Evolutionary conservation across 2,888 invertebrate genomes (phyloP), one percentile per base, ranked within the genome.

Genomic region (Pristionchus japonicus): DNA sequence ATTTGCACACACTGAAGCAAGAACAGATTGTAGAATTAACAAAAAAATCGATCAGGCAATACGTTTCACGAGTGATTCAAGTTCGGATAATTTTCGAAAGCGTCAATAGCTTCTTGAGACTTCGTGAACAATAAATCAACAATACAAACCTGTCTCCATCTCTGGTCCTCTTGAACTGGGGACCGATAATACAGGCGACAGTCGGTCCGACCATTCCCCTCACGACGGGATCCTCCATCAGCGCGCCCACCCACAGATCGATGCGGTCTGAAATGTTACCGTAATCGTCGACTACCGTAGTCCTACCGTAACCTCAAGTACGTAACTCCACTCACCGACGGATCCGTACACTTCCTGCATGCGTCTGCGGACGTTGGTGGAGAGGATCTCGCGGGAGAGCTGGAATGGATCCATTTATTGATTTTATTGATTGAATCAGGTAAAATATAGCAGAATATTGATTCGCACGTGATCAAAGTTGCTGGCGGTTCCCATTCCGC

Each of bases 401-500:
- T 92, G 86, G 52, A 43, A 77, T 13, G 37, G 17, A n/a, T n/a
- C n/a, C n/a, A n/a, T n/a, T n/a, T n/a, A n/a, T n/a, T n/a, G n/a
- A n/a, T n/a, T n/a, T n/a, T n/a, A n/a, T n/a, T n/a, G 37, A 70
- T 37, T 15, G 31, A 31, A 43, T 64, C 31, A 27, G 95, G 27
- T 95, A 94, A 94, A 96, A 96, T 3, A 96, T 96, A 98, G 95
- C 98, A 97, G 0, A 95, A 94, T 11, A 37, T 1, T 34, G 70
- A 11, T 15, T 43, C 96, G 95, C 49, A 99, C 95, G 93, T 98
- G 98, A 74, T 98, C 97, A 80, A 92, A 92, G 57, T 82, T 90
- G 40, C 88, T 87, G 0, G 97, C 97, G 40, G 95, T 96, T 0
- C 96, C 96, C 95, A 99, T 96, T 93, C 97, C 97, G 94, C 98